Evolutionary conservation across 2,888 invertebrate genomes (phyloP).

Genomic region (Napeogenes sylphis): DNA sequence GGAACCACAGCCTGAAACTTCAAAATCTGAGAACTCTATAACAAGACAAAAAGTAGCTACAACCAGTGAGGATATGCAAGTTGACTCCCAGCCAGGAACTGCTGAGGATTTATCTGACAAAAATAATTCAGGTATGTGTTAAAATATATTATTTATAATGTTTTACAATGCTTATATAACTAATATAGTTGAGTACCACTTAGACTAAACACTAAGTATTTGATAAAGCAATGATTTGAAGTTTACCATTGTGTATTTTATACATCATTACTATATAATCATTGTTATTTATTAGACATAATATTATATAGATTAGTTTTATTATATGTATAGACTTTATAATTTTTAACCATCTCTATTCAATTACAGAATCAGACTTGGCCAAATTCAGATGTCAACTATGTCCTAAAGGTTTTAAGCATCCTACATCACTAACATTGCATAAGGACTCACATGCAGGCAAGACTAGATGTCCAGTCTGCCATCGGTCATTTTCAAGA

Average conservation of each 20-base stretch:
- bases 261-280: no score
- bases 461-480: conserved; percentile 80
- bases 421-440: conserved; percentile 79
- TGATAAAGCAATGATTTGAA: no score
- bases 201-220: no score
- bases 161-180: no score
- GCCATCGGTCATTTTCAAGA: conserved; percentile 78
- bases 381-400: conserved; percentile 79
- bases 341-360: neutral
- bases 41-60: conserved; percentile 39
- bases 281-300: no score
- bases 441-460: conserved; percentile 81
- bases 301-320: no score
- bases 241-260: no score
- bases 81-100: conserved; percentile 61
- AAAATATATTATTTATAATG: no score
- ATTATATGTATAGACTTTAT: no score
- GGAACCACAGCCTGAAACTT: conserved; percentile 46
- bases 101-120: conserved; percentile 70
- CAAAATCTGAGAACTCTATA: conserved; percentile 47
- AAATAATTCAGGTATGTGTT: conserved; percentile 49
- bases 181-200: no score
- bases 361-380: conserved; percentile 73
- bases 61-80: conserved; percentile 65
- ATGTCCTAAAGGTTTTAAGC: conserved; percentile 80